phyloP scores from a whole-genome alignment of 2,888 invertebrate species.

The Epinotia nisella region DNA sequence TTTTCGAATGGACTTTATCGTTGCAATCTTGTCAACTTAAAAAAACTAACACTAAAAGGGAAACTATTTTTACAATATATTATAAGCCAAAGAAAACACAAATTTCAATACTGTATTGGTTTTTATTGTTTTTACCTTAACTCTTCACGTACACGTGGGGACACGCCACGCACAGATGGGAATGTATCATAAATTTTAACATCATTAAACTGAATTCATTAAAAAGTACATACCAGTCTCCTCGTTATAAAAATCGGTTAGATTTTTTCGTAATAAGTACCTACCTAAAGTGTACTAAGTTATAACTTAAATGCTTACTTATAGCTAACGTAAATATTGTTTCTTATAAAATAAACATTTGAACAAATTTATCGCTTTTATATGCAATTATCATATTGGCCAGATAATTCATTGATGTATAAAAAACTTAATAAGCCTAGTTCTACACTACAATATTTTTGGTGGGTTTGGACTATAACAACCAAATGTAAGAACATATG shows the following conservation, averaged over 20 bases:
- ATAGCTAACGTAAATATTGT: conserved; percentile 56
- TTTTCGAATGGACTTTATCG: too few species aligned
- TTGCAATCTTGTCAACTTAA: too few species aligned
- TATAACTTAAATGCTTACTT: conserved; percentile 82
- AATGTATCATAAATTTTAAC: conserved; percentile 74
- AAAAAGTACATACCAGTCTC: conserved; percentile 82
- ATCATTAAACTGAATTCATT: conserved; percentile 63
- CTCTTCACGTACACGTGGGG: conserved; percentile 64
- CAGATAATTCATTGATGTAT: conserved; percentile 3
- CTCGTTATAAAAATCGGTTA: conserved; percentile 76
- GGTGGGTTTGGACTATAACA: not conserved
- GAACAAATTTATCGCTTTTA: conserved; percentile 67
- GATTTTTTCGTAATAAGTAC: conserved; percentile 72
- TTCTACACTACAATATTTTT: not conserved
- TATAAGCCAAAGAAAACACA: conserved; percentile 56
- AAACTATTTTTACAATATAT: not conserved
- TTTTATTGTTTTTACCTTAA: conserved; percentile 67
- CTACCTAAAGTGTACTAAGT: conserved; percentile 69
- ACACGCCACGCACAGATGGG: conserved; percentile 66
- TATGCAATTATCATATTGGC: conserved; percentile 52
- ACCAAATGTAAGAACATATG: too few species aligned
- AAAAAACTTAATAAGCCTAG: not conserved
- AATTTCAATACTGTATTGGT: conserved; percentile 82
- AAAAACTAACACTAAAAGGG: too few species aligned
- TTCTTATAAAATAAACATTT: conserved; percentile 62